Evolutionary conservation across 2,113 vertebrate species (phyloP).

Genomic region (Lepidiolamprologus cunningtoni): DNA sequence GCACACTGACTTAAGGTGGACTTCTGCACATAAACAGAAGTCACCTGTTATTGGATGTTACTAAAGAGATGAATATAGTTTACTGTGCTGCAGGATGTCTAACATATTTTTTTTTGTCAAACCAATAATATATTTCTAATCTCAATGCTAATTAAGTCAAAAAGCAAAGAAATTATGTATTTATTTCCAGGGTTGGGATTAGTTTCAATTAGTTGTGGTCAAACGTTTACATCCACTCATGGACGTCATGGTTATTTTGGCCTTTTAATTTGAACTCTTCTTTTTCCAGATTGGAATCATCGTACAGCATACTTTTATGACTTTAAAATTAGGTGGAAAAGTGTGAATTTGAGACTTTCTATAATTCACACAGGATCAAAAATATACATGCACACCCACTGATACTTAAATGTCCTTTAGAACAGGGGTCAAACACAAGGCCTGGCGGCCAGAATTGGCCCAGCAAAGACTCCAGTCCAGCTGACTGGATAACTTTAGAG

Average conservation of each 20-base stretch:
- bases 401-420: background rate
- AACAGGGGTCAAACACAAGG: accelerated
- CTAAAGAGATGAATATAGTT: background rate
- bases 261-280: background rate
- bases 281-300: accelerated
- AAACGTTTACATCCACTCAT: background rate
- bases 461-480: background rate
- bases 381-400: too few relatives aligned
- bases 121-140: background rate
- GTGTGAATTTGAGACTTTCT: background rate
- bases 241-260: background rate
- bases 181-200: background rate
- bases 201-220: background rate
- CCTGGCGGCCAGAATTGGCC: accelerated
- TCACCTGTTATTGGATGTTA: accelerated
- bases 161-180: background rate
- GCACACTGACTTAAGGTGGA: accelerated
- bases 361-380: too few relatives aligned
- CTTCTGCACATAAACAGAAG: background rate
- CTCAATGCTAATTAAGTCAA: accelerated
- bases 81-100: background rate
- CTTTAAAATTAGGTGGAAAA: background rate
- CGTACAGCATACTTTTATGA: accelerated
- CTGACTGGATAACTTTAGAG: background rate
- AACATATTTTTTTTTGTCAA: background rate